These are phyloP conservation scores for Urocyon cinereoargenteus DNA, from an alignment of 2,797 vertebrate genomes.

Conservation along the genomic window DNA sequence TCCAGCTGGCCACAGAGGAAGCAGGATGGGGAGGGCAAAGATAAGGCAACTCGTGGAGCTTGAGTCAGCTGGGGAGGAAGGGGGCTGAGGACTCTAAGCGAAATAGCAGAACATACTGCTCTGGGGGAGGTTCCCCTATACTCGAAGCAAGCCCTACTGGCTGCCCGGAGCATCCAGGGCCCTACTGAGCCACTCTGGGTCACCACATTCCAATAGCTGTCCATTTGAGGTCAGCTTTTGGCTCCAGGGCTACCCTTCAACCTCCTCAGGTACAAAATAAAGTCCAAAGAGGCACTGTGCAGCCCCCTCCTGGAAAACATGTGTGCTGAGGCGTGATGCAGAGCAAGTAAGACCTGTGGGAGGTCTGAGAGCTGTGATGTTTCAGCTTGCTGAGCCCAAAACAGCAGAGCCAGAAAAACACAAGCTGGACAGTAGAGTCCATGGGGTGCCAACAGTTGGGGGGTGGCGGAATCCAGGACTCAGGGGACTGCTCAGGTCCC, in stretches of 20 bases:
- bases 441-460: not conserved
- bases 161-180: not conserved
- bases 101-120: not conserved
- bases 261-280: not conserved
- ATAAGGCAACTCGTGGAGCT: not conserved
- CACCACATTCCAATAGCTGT: not conserved
- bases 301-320: slow-evolving; percentile 17
- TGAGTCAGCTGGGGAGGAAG: not conserved
- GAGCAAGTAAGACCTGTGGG: not conserved
- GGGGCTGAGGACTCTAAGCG: not conserved
- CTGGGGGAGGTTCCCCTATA: not conserved
- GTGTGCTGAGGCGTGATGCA: slow-evolving; percentile 28
- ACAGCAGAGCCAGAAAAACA: slow-evolving; percentile 10
- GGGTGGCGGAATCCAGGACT: not conserved
- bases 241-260: not conserved
- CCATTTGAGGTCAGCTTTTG: not conserved
- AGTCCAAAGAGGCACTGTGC: not conserved
- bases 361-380: not conserved
- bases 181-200: not conserved
- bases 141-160: not conserved
- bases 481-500: not conserved
- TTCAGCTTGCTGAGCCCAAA: not conserved
- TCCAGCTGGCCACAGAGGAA: slow-evolving; percentile 43
- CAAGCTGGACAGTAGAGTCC: not conserved
- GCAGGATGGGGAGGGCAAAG: not conserved